Base-by-base conservation (phyloP, 2,113 vertebrate genomes). In the Erinaceus europaeus region DNA sequence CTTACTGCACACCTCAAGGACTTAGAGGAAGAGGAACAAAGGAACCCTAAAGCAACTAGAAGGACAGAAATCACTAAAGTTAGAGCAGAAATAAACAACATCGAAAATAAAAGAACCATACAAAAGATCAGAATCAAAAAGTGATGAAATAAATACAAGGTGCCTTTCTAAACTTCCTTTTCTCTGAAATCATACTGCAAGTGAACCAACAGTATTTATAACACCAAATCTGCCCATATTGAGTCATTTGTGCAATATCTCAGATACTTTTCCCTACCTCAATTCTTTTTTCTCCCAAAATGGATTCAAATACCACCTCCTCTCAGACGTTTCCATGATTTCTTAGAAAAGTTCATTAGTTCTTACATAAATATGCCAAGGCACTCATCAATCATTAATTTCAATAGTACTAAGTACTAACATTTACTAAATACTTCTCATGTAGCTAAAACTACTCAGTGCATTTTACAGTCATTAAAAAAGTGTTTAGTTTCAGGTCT, bases 401-500 rank as follows among this genome's bases (percentile, higher is more conserved):
- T 71, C 0, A 75, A 17, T 67, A 86, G 83, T 23, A n/a, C n/a
- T n/a, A 83, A 75, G 32, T 78, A 59, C 8, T 46, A 78, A 69
- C 25, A 25, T 65, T 40, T 81, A 89, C 5, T 77, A 68, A 91
- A 27, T 55, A 20, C 29, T 59, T 34, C 20, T 32, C 87, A 27
- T 57, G 50, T 68, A 84, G 42, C 42, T 68, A 55, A 8, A 77
- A 67, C 36, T 42, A 15, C 65, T 78, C 21, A 17, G 50, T 67
- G 36, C n/a, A 72, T 80, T 86, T 88, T 46, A 76, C 0, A 69
- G 29, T 82, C 55, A 82, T 85, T 84, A 86, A 90, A 84, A 93
- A 25, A n/a, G 25, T 57, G 9, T 87, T 91, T 73, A 53, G 59
- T 94, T 90, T 64, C 38, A 4, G 29, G 83, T 55, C 10, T 74